Conservation (phyloP, 2,888 invertebrate genomes). For the Mythimna impura region DNA sequence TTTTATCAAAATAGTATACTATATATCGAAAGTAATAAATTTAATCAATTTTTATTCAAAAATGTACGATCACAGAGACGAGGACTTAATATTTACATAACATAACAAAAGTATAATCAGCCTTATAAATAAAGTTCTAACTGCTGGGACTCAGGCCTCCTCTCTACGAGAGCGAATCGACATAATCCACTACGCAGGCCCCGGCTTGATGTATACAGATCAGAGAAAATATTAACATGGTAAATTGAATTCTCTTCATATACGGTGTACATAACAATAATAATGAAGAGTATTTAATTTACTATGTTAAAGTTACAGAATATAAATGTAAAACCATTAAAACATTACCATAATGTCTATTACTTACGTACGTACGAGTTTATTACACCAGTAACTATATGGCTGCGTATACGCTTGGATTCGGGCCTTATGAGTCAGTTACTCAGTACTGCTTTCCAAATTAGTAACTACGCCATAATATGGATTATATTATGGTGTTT, state of each 20-base stretch:
- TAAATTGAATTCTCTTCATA: neutral
- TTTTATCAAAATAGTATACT: too few species aligned
- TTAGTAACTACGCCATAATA: conserved; percentile 36
- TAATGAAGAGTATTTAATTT: too few species aligned
- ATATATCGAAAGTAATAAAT: too few species aligned
- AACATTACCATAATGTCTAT: conserved; percentile 23
- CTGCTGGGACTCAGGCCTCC: too few species aligned
- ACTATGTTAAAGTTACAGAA: too few species aligned
- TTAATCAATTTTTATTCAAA: too few species aligned
- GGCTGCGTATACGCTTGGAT: neutral
- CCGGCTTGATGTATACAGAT: neutral
- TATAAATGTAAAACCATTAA: neutral
- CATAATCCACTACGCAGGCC: too few species aligned
- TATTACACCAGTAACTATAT: neutral
- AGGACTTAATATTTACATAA: neutral
- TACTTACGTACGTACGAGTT: neutral
- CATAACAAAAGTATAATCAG: too few species aligned
- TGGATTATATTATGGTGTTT: neutral
- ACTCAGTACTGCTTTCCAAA: conserved; percentile 33
- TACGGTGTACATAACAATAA: too few species aligned
- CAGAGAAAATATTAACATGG: neutral
- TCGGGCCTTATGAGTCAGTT: conserved; percentile 3
- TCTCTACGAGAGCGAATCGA: too few species aligned
- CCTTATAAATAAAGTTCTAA: too few species aligned
- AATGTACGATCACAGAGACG: neutral